Conservation (phyloP, 2,113 vertebrate species). For the Hippocampus zosterae region DNA sequence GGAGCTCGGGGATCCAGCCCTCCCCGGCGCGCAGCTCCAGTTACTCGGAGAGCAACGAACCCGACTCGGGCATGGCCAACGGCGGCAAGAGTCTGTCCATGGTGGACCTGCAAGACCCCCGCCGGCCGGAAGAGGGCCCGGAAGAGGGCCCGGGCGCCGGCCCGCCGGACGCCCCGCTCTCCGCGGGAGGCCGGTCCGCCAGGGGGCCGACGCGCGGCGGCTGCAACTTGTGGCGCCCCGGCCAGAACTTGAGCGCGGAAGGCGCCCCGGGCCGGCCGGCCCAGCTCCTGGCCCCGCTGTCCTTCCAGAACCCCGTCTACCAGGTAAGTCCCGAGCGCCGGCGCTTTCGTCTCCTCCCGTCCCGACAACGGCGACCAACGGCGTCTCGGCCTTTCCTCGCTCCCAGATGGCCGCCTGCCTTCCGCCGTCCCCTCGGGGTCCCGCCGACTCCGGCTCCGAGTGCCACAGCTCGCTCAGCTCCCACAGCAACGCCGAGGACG, state of each 20-base stretch:
- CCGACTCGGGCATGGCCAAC: slow-evolving; percentile 89
- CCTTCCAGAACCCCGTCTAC: slow-evolving; percentile 98
- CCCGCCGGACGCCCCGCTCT: slow-evolving; percentile 22
- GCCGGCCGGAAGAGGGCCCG: slow-evolving; percentile 78
- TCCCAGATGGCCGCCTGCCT: slow-evolving; percentile 92
- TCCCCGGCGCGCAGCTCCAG: slow-evolving; percentile 96
- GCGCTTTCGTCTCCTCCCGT: background rate
- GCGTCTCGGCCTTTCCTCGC: background rate
- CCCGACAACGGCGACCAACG: background rate
- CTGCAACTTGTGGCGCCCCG: slow-evolving; percentile 81
- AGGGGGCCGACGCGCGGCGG: slow-evolving; percentile 79
- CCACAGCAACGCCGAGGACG: slow-evolving; percentile 95
- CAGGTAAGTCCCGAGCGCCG: background rate
- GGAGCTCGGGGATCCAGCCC: slow-evolving; percentile 90
- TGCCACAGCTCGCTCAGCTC: slow-evolving; percentile 97
- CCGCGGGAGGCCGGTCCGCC: slow-evolving; percentile 74
- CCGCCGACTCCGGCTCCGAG: slow-evolving; percentile 90
- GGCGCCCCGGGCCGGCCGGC: slow-evolving; percentile 78
- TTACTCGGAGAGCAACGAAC: slow-evolving; percentile 96
- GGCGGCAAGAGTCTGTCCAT: slow-evolving; percentile 97
- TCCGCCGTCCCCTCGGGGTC: slow-evolving; percentile 85
- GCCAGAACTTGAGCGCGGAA: slow-evolving; percentile 80
- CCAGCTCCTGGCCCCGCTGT: slow-evolving; percentile 89
- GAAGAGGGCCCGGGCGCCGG: slow-evolving; percentile 63
- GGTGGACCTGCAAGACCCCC: slow-evolving; percentile 96